These are phyloP conservation scores for Lepidothrix coronata DNA, from an alignment of 2,113 vertebrate genomes.

Conservation along the genomic window DNA sequence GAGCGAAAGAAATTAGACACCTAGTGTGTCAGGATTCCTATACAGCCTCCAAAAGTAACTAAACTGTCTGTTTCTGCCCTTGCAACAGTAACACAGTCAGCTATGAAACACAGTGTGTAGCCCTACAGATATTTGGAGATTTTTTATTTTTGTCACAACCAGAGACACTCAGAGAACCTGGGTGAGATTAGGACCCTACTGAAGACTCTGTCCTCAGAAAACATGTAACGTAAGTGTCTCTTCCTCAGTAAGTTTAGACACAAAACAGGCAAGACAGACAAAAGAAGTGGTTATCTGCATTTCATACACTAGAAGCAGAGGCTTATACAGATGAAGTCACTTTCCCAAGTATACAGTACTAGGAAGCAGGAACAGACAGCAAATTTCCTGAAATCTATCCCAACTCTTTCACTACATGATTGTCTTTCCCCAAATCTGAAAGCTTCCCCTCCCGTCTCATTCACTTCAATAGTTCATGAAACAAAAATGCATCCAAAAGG, in stretches of 20 bases:
- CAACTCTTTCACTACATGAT: not conserved
- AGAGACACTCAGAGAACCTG: not conserved
- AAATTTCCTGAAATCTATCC: not conserved
- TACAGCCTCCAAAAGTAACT: not conserved
- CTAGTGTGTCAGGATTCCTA: not conserved
- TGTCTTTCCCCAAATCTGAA: not conserved
- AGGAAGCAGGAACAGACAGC: not conserved
- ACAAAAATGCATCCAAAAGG: not conserved
- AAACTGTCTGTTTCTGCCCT: not conserved
- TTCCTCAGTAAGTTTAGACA: not conserved
- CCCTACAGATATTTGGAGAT: not conserved
- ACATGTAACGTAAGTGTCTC: rapidly evolving
- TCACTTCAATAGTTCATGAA: not conserved
- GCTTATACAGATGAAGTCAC: not conserved
- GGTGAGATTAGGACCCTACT: not conserved
- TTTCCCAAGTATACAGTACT: not conserved
- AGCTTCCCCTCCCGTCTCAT: not conserved
- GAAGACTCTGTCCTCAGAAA: not conserved
- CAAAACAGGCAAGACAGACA: not conserved
- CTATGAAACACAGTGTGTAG: not conserved
- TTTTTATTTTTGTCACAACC: not conserved
- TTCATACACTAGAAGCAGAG: not conserved
- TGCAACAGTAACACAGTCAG: not conserved
- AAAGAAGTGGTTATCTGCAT: not conserved
- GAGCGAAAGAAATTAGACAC: not conserved